Percentiles rank a stretch among this genome's conserved stretches.
phyloP scores from a whole-genome alignment of 2,113 vertebrate genomes.

The Hirundichthys speculiger region DNA sequence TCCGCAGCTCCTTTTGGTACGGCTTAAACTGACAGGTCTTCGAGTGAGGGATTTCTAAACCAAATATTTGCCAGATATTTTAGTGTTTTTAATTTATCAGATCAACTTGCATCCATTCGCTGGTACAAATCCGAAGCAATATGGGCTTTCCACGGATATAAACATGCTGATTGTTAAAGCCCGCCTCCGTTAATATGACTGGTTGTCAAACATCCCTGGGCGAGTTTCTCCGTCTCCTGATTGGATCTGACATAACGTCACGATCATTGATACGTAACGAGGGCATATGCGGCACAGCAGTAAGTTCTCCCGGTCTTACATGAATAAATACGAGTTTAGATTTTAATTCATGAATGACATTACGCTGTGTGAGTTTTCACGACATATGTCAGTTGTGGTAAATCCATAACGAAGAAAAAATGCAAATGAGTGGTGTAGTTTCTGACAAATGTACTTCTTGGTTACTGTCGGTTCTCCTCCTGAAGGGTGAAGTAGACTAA shows the following conservation, averaged over 20 bases:
- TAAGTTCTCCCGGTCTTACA: slow-evolving; percentile 35
- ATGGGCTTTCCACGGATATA: slow-evolving; percentile 28
- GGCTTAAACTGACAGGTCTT: too few species aligned
- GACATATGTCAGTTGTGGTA: not conserved
- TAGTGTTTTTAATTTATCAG: too few species aligned
- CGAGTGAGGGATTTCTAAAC: not conserved
- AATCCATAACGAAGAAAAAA: not conserved
- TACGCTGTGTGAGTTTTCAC: too few species aligned
- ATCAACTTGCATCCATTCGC: too few species aligned
- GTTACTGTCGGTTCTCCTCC: not conserved
- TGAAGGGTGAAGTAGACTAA: slow-evolving; percentile 11
- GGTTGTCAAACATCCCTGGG: not conserved
- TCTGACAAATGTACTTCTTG: not conserved
- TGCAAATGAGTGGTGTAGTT: not conserved
- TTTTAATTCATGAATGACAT: not conserved
- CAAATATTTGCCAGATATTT: too few species aligned
- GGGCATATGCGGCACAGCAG: slow-evolving; percentile 28
- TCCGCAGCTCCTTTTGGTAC: not conserved
- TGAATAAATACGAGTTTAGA: not conserved
- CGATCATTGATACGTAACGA: slow-evolving; percentile 19
- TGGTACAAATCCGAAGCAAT: too few species aligned
- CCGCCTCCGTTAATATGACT: slow-evolving; percentile 20
- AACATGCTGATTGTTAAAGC: not conserved
- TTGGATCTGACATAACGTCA: slow-evolving; percentile 39
- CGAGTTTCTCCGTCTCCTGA: slow-evolving; percentile 9